These are phyloP conservation scores for Pyralis farinalis DNA, from an alignment of 2,888 invertebrate genomes.

Conservation along the genomic window DNA sequence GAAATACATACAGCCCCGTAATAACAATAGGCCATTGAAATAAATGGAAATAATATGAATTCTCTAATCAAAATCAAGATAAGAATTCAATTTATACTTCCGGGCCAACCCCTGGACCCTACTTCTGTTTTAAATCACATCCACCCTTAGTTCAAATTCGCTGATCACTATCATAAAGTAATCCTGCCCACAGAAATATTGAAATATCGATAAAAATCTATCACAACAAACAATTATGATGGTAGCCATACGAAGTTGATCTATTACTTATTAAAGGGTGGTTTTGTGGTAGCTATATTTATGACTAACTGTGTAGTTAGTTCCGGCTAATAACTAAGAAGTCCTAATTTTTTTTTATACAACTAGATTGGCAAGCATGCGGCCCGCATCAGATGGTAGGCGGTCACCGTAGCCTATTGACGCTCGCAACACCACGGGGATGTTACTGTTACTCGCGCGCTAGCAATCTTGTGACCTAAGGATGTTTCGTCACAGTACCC, in stretches of 20 bases:
- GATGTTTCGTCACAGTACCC: no score
- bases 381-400: no score
- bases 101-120: constrained; percentile 38
- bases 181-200: constrained; percentile 40
- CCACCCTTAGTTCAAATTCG: constrained; percentile 38
- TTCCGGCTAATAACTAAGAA: no score
- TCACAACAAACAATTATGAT: constrained; percentile 29
- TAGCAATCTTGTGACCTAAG: no score
- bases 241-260: constrained; percentile 27
- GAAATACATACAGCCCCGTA: no score
- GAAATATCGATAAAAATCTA: constrained; percentile 30
- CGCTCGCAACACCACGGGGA: no score
- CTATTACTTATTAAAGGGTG: constrained; percentile 36
- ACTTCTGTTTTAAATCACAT: constrained; percentile 69
- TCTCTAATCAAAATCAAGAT: constrained; percentile 49
- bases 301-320: no score
- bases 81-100: constrained; percentile 68
- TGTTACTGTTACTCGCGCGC: no score
- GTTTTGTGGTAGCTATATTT: constrained; percentile 6
- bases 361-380: no score
- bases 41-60: constrained; percentile 13
- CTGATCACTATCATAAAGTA: constrained; percentile 34
- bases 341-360: no score
- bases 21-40: constrained; percentile 27
- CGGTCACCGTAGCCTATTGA: no score